Percentiles rank a stretch among this genome's conserved stretches.
phyloP scores from a whole-genome alignment of 2,113 vertebrate species.

The Rhabdomys dilectus region DNA sequence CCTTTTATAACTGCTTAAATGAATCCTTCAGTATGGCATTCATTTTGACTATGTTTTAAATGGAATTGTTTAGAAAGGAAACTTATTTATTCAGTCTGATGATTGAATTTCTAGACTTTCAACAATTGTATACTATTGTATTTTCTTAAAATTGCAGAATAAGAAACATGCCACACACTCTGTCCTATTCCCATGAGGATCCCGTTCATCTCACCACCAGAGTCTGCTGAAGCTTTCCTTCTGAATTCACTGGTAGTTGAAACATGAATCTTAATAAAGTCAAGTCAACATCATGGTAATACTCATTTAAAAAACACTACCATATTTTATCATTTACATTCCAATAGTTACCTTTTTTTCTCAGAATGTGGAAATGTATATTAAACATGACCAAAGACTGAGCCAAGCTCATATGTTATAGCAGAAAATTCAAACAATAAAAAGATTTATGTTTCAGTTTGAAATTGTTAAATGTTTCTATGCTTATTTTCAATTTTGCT shows the following conservation, averaged over 20 bases:
- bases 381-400: background rate
- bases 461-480: background rate
- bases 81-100: background rate
- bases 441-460: background rate
- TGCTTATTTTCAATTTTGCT: background rate
- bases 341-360: background rate
- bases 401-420: background rate
- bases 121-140: background rate
- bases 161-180: background rate
- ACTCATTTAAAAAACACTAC: background rate
- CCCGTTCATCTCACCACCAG: background rate
- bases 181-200: background rate
- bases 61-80: background rate
- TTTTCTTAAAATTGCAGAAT: background rate
- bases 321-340: constrained; percentile 1
- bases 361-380: background rate
- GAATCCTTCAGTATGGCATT: background rate
- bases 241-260: background rate
- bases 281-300: background rate
- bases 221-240: background rate
- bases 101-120: background rate
- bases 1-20: background rate
- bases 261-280: background rate
- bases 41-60: background rate
- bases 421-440: background rate